These are phyloP conservation scores for Erannis defoliaria DNA, from an alignment of 2,888 invertebrate genomes.

Conservation along the genomic window DNA sequence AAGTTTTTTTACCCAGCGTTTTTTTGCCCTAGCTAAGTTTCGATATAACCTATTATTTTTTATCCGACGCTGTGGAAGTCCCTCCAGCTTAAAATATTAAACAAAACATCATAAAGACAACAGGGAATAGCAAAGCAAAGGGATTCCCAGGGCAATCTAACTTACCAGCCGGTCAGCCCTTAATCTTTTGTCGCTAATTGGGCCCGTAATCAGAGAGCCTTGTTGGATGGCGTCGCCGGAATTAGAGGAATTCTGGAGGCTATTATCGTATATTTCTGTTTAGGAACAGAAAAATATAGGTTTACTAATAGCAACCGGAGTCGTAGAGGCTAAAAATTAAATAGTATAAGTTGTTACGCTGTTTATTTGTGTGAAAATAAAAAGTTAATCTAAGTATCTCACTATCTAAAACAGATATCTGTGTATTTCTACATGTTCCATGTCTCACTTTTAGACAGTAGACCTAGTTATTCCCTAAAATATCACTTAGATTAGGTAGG, in stretches of 20 bases:
- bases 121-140: constrained; percentile 24
- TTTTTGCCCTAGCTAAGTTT: too few species aligned
- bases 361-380: too few species aligned
- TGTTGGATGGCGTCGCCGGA: constrained; percentile 26
- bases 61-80: background rate
- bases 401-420: too few species aligned
- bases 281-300: background rate
- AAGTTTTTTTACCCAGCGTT: too few species aligned
- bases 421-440: too few species aligned
- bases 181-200: constrained; percentile 46
- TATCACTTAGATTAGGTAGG: too few species aligned
- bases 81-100: constrained; percentile 4
- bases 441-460: too few species aligned
- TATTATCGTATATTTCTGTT: constrained; percentile 30
- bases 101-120: constrained; percentile 20
- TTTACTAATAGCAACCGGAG: background rate
- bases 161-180: constrained; percentile 19
- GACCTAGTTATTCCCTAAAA: too few species aligned
- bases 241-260: constrained; percentile 13
- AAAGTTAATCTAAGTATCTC: too few species aligned
- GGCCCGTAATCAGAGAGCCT: constrained; percentile 44
- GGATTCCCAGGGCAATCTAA: constrained; percentile 18
- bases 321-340: background rate
- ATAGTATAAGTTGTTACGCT: too few species aligned
- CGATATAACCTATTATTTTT: too few species aligned